Evolutionary conservation across 1,140 invertebrate genomes (phyloP).

Genomic region (Coenobita brevimanus): DNA sequence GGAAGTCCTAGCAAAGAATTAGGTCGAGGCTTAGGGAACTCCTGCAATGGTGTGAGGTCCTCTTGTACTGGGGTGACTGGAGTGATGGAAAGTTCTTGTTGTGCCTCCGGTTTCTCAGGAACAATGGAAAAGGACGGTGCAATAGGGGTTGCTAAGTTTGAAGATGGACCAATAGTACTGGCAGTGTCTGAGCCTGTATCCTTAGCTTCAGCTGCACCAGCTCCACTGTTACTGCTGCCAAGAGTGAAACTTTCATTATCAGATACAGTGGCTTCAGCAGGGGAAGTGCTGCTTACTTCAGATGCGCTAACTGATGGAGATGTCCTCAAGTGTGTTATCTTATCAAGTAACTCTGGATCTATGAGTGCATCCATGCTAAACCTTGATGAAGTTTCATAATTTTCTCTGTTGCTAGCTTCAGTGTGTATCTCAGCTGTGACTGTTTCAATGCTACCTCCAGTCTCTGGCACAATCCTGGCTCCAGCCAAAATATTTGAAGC

Average conservation of each 20-base stretch:
- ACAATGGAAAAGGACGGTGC: slow-evolving; percentile 47
- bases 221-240: slow-evolving; percentile 68
- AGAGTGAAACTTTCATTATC: slow-evolving; percentile 73
- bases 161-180: slow-evolving; percentile 20
- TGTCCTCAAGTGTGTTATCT: slow-evolving; percentile 62
- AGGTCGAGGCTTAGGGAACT: slow-evolving; percentile 45
- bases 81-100: slow-evolving; percentile 16
- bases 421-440: slow-evolving; percentile 44
- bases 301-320: slow-evolving; percentile 69
- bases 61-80: slow-evolving; percentile 40
- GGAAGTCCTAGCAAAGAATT: slow-evolving; percentile 59
- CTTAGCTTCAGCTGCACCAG: slow-evolving; percentile 19
- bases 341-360: slow-evolving; percentile 67
- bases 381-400: slow-evolving; percentile 49
- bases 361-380: slow-evolving; percentile 66
- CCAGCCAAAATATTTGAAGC: neutral
- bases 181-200: slow-evolving; percentile 24
- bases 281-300: slow-evolving; percentile 69
- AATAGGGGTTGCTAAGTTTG: slow-evolving; percentile 17
- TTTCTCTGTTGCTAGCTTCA: slow-evolving; percentile 47
- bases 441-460: slow-evolving; percentile 48
- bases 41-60: slow-evolving; percentile 49
- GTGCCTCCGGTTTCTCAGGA: slow-evolving; percentile 18
- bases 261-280: slow-evolving; percentile 72
- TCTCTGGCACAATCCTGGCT: slow-evolving; percentile 8